phyloP scores from a whole-genome alignment of 2,888 invertebrate species.

The Halocaridina rubra region DNA sequence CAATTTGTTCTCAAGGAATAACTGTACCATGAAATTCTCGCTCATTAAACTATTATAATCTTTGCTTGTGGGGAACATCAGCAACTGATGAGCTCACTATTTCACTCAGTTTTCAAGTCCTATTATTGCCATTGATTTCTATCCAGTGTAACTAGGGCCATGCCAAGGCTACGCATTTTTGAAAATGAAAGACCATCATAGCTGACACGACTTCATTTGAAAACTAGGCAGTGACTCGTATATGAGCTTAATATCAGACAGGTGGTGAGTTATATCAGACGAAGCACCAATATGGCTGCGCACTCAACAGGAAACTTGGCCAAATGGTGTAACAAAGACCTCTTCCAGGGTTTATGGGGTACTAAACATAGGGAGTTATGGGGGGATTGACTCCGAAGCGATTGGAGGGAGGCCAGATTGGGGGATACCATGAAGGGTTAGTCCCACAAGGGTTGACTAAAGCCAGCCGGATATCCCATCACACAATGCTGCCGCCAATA shows the following conservation, averaged over 20 bases:
- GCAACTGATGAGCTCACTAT: too few relatives aligned
- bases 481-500: slow-evolving; percentile 59
- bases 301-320: slow-evolving; percentile 57
- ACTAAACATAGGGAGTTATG: slow-evolving; percentile 36
- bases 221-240: too few relatives aligned
- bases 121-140: too few relatives aligned
- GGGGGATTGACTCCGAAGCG: slow-evolving; percentile 1
- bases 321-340: slow-evolving; percentile 57
- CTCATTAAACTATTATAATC: too few relatives aligned
- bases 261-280: slow-evolving; percentile 41
- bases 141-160: too few relatives aligned
- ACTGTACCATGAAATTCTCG: slow-evolving; percentile 19
- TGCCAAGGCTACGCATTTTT: too few relatives aligned
- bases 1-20: slow-evolving; percentile 7
- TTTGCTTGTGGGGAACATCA: too few relatives aligned
- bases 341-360: slow-evolving; percentile 25
- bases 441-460: slow-evolving; percentile 58
- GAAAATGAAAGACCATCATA: too few relatives aligned
- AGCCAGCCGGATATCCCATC: slow-evolving; percentile 60
- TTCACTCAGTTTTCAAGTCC: too few relatives aligned
- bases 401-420: not conserved
- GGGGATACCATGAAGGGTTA: slow-evolving; percentile 55
- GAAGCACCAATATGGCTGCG: slow-evolving; percentile 53
- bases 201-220: too few relatives aligned
- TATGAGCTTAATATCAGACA: slow-evolving; percentile 37